Conservation (phyloP, 1,140 invertebrate genomes). For the Ladona fulva region DNA sequence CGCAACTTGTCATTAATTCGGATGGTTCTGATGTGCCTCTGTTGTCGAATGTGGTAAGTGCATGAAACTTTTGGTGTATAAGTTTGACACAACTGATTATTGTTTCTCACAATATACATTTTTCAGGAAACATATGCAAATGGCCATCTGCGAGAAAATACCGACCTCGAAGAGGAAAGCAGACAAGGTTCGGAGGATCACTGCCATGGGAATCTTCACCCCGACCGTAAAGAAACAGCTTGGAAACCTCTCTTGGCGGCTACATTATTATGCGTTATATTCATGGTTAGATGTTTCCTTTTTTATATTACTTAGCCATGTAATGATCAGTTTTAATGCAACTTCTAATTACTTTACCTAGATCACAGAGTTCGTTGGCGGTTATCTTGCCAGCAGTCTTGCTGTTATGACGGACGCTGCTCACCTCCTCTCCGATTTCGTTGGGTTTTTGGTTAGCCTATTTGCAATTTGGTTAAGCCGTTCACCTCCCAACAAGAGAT, state of each 20-base stretch:
- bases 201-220: background rate
- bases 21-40: conserved; percentile 8
- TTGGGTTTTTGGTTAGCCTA: conserved; percentile 69
- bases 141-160: background rate
- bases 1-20: conserved; percentile 7
- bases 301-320: background rate
- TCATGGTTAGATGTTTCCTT: conserved; percentile 49
- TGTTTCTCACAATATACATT: background rate
- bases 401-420: conserved; percentile 78
- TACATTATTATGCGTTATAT: conserved; percentile 48
- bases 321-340: background rate
- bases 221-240: background rate
- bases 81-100: background rate
- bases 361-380: conserved; percentile 61
- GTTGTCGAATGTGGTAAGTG: background rate
- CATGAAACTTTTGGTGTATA: background rate
- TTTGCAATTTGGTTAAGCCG: conserved; percentile 61
- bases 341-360: conserved; percentile 25
- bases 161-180: background rate
- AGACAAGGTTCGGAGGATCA: background rate
- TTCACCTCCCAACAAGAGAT: conserved; percentile 51
- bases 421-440: conserved; percentile 73
- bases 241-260: conserved; percentile 39
- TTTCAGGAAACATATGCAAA: background rate
- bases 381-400: conserved; percentile 67